A percentile compares a stretch with the other conserved stretches of the same genome.
phyloP scores from a whole-genome alignment of 2,888 invertebrate genomes.

The Andrena bicolor region DNA sequence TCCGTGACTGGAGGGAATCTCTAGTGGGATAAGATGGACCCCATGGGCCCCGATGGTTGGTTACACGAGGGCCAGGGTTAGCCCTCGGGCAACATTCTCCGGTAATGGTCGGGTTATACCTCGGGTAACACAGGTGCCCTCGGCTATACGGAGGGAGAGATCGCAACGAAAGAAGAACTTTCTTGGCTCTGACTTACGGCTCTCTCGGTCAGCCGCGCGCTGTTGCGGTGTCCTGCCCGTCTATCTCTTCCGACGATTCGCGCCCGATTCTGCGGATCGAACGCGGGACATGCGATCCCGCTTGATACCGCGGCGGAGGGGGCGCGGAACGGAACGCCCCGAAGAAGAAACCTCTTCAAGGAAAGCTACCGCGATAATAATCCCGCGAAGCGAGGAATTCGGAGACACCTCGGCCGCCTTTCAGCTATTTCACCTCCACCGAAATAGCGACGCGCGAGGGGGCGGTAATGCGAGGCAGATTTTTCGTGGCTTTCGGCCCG shows the following conservation, averaged over 20 bases:
- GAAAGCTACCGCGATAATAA: background rate
- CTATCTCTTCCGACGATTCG: conserved; percentile 32
- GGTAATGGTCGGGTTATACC: conserved; percentile 83
- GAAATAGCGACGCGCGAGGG: background rate
- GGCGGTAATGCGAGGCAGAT: conserved; percentile 26
- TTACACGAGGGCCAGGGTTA: conserved; percentile 78
- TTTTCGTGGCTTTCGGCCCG: conserved; percentile 32
- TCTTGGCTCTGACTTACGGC: conserved; percentile 59
- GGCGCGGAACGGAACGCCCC: background rate
- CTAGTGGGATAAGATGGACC: conserved; percentile 70
- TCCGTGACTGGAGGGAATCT: conserved; percentile 72
- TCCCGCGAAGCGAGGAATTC: background rate
- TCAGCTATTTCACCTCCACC: background rate
- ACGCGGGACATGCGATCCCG: conserved; percentile 8
- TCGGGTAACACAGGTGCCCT: conserved; percentile 84
- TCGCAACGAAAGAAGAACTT: conserved; percentile 63
- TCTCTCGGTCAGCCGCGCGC: conserved; percentile 33
- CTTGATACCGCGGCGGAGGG: background rate
- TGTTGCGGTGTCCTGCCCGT: conserved; percentile 23
- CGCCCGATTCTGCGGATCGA: conserved; percentile 33
- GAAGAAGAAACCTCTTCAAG: background rate
- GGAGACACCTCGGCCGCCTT: background rate
- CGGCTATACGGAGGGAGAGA: conserved; percentile 61
- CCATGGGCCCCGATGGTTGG: conserved; percentile 73
- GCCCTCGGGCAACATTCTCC: conserved; percentile 83